Percentiles rank a stretch among this genome's conserved stretches.
Conservation (phyloP, 1,140 invertebrate genomes). For the Colletes gigas region DNA sequence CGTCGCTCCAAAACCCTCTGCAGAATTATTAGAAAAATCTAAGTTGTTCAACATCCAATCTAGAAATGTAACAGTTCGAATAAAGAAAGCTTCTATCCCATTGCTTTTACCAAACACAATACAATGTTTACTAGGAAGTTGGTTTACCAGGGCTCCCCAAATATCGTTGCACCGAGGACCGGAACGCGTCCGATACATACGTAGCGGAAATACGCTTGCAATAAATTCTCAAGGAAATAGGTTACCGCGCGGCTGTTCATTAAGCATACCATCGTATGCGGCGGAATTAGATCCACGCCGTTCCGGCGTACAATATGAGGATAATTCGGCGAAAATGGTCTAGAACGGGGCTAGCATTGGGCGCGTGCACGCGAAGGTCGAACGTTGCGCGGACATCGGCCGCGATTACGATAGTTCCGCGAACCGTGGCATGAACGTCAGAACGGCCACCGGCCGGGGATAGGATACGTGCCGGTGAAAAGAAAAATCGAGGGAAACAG, state of each 20-base stretch:
- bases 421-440: conserved; percentile 7
- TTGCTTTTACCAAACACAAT: no score
- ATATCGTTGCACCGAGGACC: background rate
- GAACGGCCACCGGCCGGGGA: background rate
- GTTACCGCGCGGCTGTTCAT: conserved; percentile 7
- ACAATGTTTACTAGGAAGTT: no score
- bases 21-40: no score
- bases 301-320: background rate
- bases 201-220: background rate
- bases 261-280: background rate
- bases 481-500: conserved; percentile 6
- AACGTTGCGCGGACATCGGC: conserved; percentile 39
- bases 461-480: background rate
- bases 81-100: no score
- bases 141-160: background rate
- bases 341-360: conserved; percentile 14
- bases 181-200: background rate
- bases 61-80: no score
- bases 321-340: conserved; percentile 6
- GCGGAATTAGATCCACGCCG: background rate
- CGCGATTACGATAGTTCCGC: conserved; percentile 47
- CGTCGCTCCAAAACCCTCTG: no score
- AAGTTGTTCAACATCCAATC: no score
- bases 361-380: conserved; percentile 40
- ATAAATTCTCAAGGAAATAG: background rate